phyloP scores from a whole-genome alignment of 2,113 vertebrate species.

The Raja brachyura region DNA sequence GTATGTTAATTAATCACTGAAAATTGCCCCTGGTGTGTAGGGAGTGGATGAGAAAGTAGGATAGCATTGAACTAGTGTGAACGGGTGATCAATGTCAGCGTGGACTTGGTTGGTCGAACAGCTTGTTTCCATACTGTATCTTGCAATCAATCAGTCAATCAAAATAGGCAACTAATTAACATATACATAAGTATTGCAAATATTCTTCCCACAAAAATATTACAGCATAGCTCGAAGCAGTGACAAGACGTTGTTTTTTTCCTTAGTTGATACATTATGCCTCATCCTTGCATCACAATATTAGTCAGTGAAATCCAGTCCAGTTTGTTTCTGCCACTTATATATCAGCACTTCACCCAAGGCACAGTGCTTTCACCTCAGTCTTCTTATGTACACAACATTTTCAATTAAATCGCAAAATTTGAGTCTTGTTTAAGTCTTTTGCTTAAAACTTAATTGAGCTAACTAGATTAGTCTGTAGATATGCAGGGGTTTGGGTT shows the following conservation, averaged over 20 bases:
- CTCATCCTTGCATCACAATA: background rate
- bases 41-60: too few relatives aligned
- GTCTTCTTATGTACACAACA: background rate
- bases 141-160: too few relatives aligned
- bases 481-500: too few relatives aligned
- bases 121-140: too few relatives aligned
- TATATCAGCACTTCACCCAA: background rate
- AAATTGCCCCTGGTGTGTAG: too few relatives aligned
- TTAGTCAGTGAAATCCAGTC: background rate
- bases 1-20: too few relatives aligned
- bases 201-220: background rate
- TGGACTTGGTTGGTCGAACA: too few relatives aligned
- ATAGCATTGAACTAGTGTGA: too few relatives aligned
- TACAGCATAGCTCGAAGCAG: background rate
- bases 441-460: constrained; percentile 7
- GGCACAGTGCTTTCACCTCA: background rate
- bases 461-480: too few relatives aligned
- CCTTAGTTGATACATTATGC: background rate
- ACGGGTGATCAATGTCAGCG: too few relatives aligned
- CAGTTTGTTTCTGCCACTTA: background rate
- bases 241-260: background rate
- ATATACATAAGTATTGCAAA: background rate
- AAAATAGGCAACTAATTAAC: background rate
- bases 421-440: background rate
- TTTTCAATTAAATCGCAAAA: background rate